A percentile compares a stretch with the other conserved stretches of the same genome.
Evolutionary conservation across 2,113 vertebrate genomes (phyloP).

Genomic region (Saguinus imperator): DNA sequence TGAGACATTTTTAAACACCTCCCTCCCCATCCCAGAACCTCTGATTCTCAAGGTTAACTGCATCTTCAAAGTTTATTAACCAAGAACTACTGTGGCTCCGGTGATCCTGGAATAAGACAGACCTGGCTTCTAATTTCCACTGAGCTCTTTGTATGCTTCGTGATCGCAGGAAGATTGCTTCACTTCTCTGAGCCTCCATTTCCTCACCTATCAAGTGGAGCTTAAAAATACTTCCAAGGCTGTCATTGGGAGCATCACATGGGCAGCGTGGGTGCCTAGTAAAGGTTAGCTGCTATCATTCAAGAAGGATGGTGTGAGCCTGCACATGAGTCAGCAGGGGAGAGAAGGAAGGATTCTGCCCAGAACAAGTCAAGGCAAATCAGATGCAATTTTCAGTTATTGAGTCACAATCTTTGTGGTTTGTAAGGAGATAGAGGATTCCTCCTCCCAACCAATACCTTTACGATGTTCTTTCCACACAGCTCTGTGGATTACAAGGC

Average conservation of each 20-base stretch:
- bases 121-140: not conserved
- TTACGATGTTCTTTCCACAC: not conserved
- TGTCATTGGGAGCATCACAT: fast-evolving
- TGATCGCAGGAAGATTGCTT: not conserved
- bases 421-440: not conserved
- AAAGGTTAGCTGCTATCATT: not conserved
- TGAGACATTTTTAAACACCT: not conserved
- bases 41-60: not conserved
- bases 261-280: not conserved
- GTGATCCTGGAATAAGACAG: not conserved
- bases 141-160: not conserved
- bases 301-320: not conserved
- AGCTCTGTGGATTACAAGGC: not conserved
- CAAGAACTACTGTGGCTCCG: not conserved
- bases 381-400: too few relatives aligned
- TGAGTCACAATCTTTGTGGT: not conserved
- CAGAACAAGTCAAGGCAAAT: too few relatives aligned
- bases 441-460: not conserved
- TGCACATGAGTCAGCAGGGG: not conserved
- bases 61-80: not conserved
- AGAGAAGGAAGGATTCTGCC: not conserved
- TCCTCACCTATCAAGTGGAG: too few relatives aligned
- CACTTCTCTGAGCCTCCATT: not conserved
- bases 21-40: not conserved
- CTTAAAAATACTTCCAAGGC: not conserved